Conservation (phyloP, 2,113 vertebrate species). For the Otocyon megalotis region DNA sequence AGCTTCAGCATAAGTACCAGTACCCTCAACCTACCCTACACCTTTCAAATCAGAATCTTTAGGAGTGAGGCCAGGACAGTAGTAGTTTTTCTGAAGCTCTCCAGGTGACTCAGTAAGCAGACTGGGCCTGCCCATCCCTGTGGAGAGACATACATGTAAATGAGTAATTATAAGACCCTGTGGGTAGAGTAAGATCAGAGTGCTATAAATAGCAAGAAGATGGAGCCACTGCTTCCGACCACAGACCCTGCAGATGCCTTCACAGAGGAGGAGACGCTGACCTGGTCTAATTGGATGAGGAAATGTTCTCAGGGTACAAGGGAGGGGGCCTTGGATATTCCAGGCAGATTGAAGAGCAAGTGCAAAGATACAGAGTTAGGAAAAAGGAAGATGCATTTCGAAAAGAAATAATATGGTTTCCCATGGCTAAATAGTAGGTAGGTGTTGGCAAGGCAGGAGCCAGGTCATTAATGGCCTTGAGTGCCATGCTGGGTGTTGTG, state of each 20-base stretch:
- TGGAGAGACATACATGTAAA: slow-evolving; percentile 39
- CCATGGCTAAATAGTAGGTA: slow-evolving; percentile 4
- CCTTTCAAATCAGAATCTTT: not conserved
- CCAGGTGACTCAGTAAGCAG: slow-evolving; percentile 29
- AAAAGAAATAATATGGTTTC: slow-evolving; percentile 56
- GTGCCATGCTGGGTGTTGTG: not conserved
- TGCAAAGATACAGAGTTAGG: slow-evolving; percentile 39
- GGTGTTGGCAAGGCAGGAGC: not conserved
- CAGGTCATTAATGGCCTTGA: slow-evolving; percentile 55
- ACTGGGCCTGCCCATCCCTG: not conserved
- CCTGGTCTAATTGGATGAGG: slow-evolving; percentile 56
- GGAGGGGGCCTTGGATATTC: not conserved
- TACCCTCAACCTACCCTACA: not conserved
- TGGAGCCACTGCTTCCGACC: not conserved
- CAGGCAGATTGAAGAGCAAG: slow-evolving; percentile 23
- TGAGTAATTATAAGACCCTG: slow-evolving; percentile 19
- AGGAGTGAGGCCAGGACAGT: not conserved
- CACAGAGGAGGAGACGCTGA: not conserved
- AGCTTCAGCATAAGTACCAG: not conserved
- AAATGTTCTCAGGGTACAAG: not conserved
- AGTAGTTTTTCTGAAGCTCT: not conserved
- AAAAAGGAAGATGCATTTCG: slow-evolving; percentile 35
- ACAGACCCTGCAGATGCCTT: slow-evolving; percentile 36
- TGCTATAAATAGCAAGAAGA: slow-evolving; percentile 49
- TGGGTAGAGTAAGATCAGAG: not conserved